Evolutionary conservation across 2,888 invertebrate species (phyloP).

Genomic region (Oscheius sp.): DNA sequence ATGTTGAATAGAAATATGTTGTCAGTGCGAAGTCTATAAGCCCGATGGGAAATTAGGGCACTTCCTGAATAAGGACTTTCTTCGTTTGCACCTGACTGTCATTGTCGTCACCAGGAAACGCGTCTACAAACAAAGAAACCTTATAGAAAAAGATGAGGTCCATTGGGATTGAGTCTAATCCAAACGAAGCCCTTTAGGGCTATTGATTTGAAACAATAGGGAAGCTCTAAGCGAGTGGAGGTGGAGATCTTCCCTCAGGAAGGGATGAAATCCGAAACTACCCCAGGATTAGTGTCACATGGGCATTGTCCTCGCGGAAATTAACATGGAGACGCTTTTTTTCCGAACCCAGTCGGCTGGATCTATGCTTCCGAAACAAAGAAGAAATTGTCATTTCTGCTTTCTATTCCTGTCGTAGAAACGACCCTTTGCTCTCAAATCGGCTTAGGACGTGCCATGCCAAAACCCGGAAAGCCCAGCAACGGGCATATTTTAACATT

Average conservation of each 20-base stretch:
- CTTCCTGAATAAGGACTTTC: constrained; percentile 8
- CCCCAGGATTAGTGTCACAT: constrained; percentile 8
- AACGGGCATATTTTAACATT: no score
- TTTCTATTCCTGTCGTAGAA: not conserved
- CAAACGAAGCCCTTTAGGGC: not conserved
- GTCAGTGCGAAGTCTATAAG: not conserved
- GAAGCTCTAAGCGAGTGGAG: not conserved
- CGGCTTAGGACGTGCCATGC: no score
- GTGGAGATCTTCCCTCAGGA: constrained; percentile 9
- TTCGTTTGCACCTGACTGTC: not conserved
- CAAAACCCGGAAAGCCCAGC: no score
- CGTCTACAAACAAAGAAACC: not conserved
- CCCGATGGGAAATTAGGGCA: constrained; percentile 10
- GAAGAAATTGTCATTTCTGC: no score
- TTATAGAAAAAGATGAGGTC: not conserved
- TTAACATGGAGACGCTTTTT: no score
- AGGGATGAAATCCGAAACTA: constrained; percentile 9
- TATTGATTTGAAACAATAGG: not conserved
- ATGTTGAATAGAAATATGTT: not conserved
- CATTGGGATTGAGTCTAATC: not conserved
- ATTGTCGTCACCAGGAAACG: not conserved
- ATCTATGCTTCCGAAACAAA: not conserved
- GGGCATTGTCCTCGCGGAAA: no score
- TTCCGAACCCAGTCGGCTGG: no score
- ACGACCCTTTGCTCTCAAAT: constrained; percentile 1